Conservation (phyloP, 2,888 invertebrate species). For the Oegoconia quadripuncta region DNA sequence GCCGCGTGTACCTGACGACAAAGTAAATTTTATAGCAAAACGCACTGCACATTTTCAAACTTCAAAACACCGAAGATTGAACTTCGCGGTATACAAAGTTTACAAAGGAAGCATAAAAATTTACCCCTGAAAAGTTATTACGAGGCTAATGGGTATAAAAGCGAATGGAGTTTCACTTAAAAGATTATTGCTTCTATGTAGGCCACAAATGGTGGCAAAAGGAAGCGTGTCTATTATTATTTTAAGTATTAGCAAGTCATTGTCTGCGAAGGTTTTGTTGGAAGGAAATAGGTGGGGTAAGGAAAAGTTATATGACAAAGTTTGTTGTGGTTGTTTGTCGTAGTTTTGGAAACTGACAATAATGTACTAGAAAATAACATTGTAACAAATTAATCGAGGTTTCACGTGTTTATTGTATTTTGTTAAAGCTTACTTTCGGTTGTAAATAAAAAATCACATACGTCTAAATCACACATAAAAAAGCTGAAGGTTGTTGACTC, state of each 20-base stretch:
- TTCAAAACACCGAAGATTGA: too few species aligned
- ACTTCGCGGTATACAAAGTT: neutral
- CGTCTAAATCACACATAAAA: too few species aligned
- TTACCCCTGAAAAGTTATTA: slow-evolving; percentile 1
- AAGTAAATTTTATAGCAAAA: too few species aligned
- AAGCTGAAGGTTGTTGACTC: too few species aligned
- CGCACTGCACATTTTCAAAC: too few species aligned
- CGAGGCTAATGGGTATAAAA: slow-evolving; percentile 11
- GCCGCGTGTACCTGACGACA: too few species aligned
- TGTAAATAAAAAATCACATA: too few species aligned
- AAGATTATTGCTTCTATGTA: slow-evolving; percentile 10
- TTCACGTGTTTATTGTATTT: too few species aligned
- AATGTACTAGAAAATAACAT: neutral
- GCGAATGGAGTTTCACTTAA: slow-evolving; percentile 11
- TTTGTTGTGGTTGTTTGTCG: neutral
- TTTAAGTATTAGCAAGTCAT: slow-evolving; percentile 7
- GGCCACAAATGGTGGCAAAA: slow-evolving; percentile 1
- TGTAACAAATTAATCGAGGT: too few species aligned
- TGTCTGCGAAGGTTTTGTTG: neutral
- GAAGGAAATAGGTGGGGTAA: neutral
- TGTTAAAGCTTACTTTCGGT: too few species aligned
- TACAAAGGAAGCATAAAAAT: neutral
- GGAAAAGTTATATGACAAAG: neutral
- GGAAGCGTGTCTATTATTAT: slow-evolving; percentile 5
- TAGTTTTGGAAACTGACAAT: neutral